These are phyloP conservation scores for Pasiphila rectangulata DNA, from an alignment of 2,888 invertebrate genomes.

Conservation along the genomic window DNA sequence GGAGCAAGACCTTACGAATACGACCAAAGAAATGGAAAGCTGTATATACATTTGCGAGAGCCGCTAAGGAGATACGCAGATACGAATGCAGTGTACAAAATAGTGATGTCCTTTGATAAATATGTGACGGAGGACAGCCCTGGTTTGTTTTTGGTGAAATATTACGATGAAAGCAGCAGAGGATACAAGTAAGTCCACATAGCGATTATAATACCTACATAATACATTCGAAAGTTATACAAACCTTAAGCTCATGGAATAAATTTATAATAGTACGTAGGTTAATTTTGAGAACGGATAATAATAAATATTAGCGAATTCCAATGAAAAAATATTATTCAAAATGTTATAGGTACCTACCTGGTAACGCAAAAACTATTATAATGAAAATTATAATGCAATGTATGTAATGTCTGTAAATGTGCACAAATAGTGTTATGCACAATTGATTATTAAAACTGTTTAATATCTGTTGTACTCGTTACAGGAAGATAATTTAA, in stretches of 20 bases:
- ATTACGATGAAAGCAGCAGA: slow-evolving; percentile 48
- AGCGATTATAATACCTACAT: background rate
- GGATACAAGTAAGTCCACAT: slow-evolving; percentile 51
- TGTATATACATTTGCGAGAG: slow-evolving; percentile 59
- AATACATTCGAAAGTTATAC: too few species aligned
- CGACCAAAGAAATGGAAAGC: slow-evolving; percentile 48
- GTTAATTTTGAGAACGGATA: too few species aligned
- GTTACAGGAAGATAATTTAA: too few species aligned
- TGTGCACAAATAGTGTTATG: too few species aligned
- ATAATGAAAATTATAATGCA: background rate
- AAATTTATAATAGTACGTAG: too few species aligned
- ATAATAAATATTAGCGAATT: too few species aligned
- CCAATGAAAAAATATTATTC: too few species aligned
- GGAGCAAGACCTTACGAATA: slow-evolving; percentile 56
- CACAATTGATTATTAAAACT: background rate
- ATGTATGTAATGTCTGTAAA: too few species aligned
- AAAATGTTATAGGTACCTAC: background rate
- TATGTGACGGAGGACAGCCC: slow-evolving; percentile 43
- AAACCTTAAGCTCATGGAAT: slow-evolving; percentile 1
- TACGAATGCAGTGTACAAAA: slow-evolving; percentile 46
- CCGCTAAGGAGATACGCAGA: slow-evolving; percentile 49
- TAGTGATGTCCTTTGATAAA: slow-evolving; percentile 56
- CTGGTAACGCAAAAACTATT: background rate
- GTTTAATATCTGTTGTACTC: too few species aligned
- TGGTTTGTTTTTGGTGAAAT: slow-evolving; percentile 61